Evolutionary conservation across 2,888 invertebrate species (phyloP).

Genomic region (Cataglyphis rosenhaueri): DNA sequence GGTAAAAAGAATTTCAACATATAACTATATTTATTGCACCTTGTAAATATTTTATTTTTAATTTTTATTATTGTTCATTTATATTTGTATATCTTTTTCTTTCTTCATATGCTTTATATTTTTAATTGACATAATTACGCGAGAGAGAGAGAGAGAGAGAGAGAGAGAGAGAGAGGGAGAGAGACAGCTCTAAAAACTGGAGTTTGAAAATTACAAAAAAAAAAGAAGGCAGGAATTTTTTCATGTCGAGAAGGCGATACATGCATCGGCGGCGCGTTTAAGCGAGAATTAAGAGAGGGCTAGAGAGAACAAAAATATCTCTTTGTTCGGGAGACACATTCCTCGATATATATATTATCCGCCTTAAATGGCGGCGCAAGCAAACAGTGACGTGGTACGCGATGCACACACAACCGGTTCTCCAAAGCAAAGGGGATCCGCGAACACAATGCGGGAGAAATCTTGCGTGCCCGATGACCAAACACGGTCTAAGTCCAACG

Average conservation of each 20-base stretch:
- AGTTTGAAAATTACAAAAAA: not conserved
- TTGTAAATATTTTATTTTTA: not conserved
- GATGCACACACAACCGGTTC: slow-evolving; percentile 67
- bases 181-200: not conserved
- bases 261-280: not conserved
- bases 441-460: slow-evolving; percentile 71
- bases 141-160: not conserved
- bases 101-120: not conserved
- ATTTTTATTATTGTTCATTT: not conserved
- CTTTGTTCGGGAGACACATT: slow-evolving; percentile 57
- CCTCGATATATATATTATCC: slow-evolving; percentile 64
- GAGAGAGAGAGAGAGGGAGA: not conserved
- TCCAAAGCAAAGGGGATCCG: slow-evolving; percentile 53
- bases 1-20: not conserved
- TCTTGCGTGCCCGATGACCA: slow-evolving; percentile 66
- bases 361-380: slow-evolving; percentile 67
- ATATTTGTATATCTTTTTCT: not conserved
- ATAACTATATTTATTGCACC: not conserved
- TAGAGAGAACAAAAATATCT: slow-evolving; percentile 59
- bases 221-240: not conserved
- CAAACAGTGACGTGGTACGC: slow-evolving; percentile 63
- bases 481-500: slow-evolving; percentile 61
- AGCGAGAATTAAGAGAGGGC: not conserved
- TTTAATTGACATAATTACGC: not conserved
- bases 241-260: not conserved